Evolutionary conservation across 2,113 vertebrate species (phyloP), one percentile per base, ranked within the genome.

Genomic region (Ptilonorhynchus violaceus): DNA sequence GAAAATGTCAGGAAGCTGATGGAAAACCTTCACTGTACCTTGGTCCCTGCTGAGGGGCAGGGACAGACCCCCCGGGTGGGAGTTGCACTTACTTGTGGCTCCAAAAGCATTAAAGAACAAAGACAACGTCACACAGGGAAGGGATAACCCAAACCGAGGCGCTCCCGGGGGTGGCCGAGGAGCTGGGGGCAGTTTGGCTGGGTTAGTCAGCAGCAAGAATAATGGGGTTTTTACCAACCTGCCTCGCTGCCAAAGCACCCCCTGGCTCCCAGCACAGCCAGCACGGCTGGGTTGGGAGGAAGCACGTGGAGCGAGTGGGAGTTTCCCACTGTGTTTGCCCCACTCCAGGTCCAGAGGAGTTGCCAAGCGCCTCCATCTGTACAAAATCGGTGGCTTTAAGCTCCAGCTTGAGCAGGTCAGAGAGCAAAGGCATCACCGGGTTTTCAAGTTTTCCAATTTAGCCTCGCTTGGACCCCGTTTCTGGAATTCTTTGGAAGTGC

Each of bases 61-160:
- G 1, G 23, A 73, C 78, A 89, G 91, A 92, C 75, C 46, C 81
- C 81, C 88, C 6, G 10, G 6, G 41, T 15, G 78, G 18, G 37
- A 64, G 28, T 30, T 88, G 83, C 95, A 95, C 95, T 96, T 96
- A 88, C 96, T 95, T 93, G 92, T 82, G 76, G 85, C 77, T 93
- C 95, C 96, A 95, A 94, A 56, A 87, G 86, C 96, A 82, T 89
- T 94, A 92, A 91, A 85, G 92, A 74, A 93, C 93, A 96, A 92
- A 96, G 76, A 88, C 10, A 96, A 89, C 37, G 2, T 93, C 76
- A 93, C 81, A 92, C 0, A 30, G 88, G 56, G 44, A 74, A 52
- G 56, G 87, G 47, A 89, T 4, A 64, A 86, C 37, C 66, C 88
- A 64, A 46, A 85, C 62, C 67, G 70, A 58, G 79, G 88, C n/a